A percentile compares a stretch with the other conserved stretches of the same genome.
phyloP scores from a whole-genome alignment of 2,113 vertebrate genomes.

The Amia ocellicauda region DNA sequence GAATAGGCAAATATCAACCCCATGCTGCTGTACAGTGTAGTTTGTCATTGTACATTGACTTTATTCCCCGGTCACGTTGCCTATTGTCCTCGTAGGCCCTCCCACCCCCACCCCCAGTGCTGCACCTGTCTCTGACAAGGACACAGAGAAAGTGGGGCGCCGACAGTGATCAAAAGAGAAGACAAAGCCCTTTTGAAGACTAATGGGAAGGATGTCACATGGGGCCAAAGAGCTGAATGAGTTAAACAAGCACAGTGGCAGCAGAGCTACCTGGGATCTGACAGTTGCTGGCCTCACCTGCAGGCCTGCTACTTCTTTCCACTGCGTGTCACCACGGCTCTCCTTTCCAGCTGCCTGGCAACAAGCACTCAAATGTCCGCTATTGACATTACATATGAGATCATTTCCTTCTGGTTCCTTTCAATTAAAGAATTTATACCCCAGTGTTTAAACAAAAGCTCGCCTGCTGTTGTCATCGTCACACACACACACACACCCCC shows the following conservation, averaged over 20 bases:
- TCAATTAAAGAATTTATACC: neutral
- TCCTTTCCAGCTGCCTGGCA: conserved; percentile 18
- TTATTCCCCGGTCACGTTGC: too few relatives aligned
- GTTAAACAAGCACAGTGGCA: neutral
- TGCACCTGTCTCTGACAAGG: too few relatives aligned
- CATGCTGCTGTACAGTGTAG: too few relatives aligned
- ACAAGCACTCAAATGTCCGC: neutral
- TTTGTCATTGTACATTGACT: too few relatives aligned
- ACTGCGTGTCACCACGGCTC: neutral
- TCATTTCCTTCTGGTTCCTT: neutral
- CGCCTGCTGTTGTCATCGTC: neutral
- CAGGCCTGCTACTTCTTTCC: neutral
- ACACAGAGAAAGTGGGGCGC: too few relatives aligned
- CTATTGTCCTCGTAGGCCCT: too few relatives aligned
- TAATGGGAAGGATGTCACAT: neutral
- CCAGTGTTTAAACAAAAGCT: neutral
- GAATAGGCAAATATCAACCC: too few relatives aligned
- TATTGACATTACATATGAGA: neutral
- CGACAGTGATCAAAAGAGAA: too few relatives aligned
- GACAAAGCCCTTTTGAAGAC: too few relatives aligned
- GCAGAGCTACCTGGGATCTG: neutral
- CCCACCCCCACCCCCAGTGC: neutral
- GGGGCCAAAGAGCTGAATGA: neutral
- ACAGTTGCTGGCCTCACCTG: neutral
- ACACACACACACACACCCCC: too few relatives aligned